Base-by-base conservation (phyloP, 2,888 invertebrate species). In the Ichneumoninae sp. region DNA sequence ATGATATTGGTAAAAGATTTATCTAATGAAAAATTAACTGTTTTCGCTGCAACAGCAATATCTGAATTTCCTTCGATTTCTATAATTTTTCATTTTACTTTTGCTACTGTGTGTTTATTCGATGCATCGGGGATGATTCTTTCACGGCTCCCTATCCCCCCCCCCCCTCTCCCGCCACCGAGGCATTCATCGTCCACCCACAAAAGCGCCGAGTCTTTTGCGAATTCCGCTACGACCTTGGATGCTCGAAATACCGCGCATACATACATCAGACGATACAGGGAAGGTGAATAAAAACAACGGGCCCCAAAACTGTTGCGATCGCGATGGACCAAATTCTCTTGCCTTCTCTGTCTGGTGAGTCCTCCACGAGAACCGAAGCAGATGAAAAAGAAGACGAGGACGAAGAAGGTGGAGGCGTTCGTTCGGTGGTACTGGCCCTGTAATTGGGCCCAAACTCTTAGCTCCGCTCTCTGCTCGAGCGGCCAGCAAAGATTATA, bases 401-500 rank as follows among this genome's bases (percentile, higher is more conserved):
- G 50, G 77, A 76, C 74, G 80, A 85, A 87, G 77, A 91, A 91
- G 89, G 90, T 91, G 92, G 91, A 92, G 93, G 92, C 91, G 92
- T 91, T 90, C 88, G 91, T 91, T 92, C 91, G 92, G 92, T 92
- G 91, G 91, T 92, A 91, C 93, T 93, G 92, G 93, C 94, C 93
- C 93, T 93, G 93, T 94, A 94, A 94, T 94, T 94, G 93, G 93
- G 92, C 91, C 93, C 92, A 92, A 93, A 93, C 91, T 92, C 90
- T 92, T 91, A 91, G 92, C 90, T 91, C 89, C 90, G 89, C 91
- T 92, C 91, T 88, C 74, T 75, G 60, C 82, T 76, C 78, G 81
- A 80, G 82, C 83, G 91, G 89, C 91, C 92, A 90, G 90, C 91
- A 92, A 92, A 93, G 93, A 94, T 94, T 94, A 94, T 93, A 94